Conservation (phyloP, 2,888 invertebrate species). For the Caenorhabditis drosophilae region DNA sequence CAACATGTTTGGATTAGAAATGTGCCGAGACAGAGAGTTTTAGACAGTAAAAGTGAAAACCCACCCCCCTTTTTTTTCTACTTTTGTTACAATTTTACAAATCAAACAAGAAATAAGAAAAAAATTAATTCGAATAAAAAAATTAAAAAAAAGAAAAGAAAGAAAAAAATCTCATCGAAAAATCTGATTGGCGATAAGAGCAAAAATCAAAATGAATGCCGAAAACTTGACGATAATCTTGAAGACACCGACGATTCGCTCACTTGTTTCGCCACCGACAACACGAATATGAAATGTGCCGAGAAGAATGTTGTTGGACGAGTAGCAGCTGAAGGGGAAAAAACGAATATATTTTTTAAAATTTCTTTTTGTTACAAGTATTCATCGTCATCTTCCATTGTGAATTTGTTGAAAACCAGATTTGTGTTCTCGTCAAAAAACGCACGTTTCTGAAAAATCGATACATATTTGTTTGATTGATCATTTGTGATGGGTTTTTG, state of each 20-base stretch:
- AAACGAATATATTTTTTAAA: no score
- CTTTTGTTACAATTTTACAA: no score
- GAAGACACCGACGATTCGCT: conserved; percentile 34
- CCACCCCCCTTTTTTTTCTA: no score
- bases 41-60: no score
- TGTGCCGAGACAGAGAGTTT: no score
- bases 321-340: conserved; percentile 47
- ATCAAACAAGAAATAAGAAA: no score
- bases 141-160: not conserved
- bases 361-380: conserved; percentile 21
- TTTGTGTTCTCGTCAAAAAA: conserved; percentile 34
- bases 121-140: no score
- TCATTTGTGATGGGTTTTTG: no score
- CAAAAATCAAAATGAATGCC: conserved; percentile 38
- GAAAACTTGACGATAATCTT: conserved; percentile 40
- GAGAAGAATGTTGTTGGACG: conserved; percentile 39
- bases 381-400: conserved; percentile 32
- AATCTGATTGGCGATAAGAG: conserved; percentile 32
- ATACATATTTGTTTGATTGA: no score
- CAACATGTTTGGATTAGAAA: no score
- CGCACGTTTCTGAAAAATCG: no score
- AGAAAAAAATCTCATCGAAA: conserved; percentile 6
- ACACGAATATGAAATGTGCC: conserved; percentile 43
- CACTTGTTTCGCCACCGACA: conserved; percentile 35
- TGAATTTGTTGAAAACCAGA: conserved; percentile 21